A percentile compares a stretch with the other conserved stretches of the same genome.
Conservation (phyloP, 2,888 invertebrate species). For the Spodoptera littoralis region DNA sequence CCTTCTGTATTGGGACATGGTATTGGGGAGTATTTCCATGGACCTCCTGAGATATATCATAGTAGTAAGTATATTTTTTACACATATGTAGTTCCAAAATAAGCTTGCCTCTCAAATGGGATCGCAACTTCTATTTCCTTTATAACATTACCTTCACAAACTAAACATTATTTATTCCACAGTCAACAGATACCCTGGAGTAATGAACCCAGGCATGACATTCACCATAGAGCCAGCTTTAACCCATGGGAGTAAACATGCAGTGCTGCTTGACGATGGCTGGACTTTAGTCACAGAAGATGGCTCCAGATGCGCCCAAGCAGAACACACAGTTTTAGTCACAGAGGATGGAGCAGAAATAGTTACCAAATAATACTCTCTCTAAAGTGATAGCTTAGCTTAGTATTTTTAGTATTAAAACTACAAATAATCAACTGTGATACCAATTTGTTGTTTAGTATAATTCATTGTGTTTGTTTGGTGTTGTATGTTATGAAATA, state of each 20-base stretch:
- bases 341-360: slow-evolving; percentile 93
- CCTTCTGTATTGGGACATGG: slow-evolving; percentile 97
- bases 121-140: too few species aligned
- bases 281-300: slow-evolving; percentile 98
- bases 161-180: slow-evolving; percentile 42
- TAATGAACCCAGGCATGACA: slow-evolving; percentile 96
- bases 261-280: slow-evolving; percentile 93
- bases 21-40: slow-evolving; percentile 97
- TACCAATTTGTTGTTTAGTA: slow-evolving; percentile 11
- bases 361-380: slow-evolving; percentile 88
- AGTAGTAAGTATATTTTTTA: slow-evolving; percentile 88
- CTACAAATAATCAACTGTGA: slow-evolving; percentile 24
- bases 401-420: too few species aligned
- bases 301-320: slow-evolving; percentile 95
- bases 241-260: slow-evolving; percentile 91
- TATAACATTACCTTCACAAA: too few species aligned
- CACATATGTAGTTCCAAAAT: too few species aligned
- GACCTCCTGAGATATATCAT: slow-evolving; percentile 96
- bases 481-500: slow-evolving; percentile 6
- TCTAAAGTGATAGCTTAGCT: slow-evolving; percentile 23
- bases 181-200: slow-evolving; percentile 91
- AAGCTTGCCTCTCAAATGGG: too few species aligned
- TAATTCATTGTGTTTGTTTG: neutral
- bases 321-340: slow-evolving; percentile 96
- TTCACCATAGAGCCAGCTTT: slow-evolving; percentile 98